Evolutionary conservation across 1,140 invertebrate genomes (phyloP).

Genomic region (Polypedilum vanderplanki): DNA sequence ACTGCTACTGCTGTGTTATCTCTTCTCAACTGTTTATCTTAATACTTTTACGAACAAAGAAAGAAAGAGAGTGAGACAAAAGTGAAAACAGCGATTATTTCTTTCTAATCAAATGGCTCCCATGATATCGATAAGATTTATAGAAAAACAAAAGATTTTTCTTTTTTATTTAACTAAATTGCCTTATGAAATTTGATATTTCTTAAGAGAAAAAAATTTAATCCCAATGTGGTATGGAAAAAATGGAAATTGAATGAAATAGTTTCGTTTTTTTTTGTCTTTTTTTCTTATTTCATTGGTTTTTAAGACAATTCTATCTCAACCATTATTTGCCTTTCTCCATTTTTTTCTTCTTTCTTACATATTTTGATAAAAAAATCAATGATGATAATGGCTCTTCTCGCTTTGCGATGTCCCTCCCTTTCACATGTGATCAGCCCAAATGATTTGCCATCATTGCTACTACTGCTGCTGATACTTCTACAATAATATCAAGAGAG

Average conservation of each 20-base stretch:
- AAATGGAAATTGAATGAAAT: neutral
- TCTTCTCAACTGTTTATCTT: too few species aligned
- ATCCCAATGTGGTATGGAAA: neutral
- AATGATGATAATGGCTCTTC: neutral
- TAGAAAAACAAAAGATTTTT: too few species aligned
- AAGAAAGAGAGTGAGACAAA: too few species aligned
- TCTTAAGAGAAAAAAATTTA: neutral
- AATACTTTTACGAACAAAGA: too few species aligned
- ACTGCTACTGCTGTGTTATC: too few species aligned
- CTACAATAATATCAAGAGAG: neutral
- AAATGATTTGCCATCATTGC: conserved; percentile 18
- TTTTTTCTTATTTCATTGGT: neutral
- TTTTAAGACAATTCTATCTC: neutral
- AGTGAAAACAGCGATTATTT: too few species aligned
- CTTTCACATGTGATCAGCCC: neutral
- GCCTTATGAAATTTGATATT: neutral
- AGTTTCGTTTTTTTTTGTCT: neutral
- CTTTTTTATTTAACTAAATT: too few species aligned
- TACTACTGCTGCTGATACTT: too few species aligned
- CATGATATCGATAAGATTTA: too few species aligned
- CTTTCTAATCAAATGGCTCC: too few species aligned
- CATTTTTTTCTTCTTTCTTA: neutral
- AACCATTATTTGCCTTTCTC: neutral
- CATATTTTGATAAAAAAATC: conserved; percentile 9
- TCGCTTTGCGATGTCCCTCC: neutral